Base-by-base conservation (phyloP, 1,140 invertebrate genomes). In the Drosophila punjabiensis region DNA sequence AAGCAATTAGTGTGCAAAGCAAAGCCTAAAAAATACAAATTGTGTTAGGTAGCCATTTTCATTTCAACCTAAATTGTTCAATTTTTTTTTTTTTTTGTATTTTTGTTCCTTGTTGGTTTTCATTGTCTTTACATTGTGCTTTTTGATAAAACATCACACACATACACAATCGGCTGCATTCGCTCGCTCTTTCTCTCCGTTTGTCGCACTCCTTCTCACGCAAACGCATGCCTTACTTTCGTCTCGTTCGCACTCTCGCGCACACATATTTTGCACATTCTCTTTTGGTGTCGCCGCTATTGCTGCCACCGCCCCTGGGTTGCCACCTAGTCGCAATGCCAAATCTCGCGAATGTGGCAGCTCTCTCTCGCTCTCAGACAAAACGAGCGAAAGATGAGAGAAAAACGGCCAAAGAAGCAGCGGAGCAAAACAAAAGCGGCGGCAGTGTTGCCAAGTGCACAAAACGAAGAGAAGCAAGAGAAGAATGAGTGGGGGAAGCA, bases 71-170 rank as follows among this genome's bases (percentile, higher is more conserved):
- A 69, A 81, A 89, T 89, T 79, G 69, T 79, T 52, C 68, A 65
- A 66, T 47, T 65, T 69, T 76, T 87, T 66, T 66, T n/a, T 79
- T 20, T 39, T 56, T 24, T 56, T 37, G 20, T 56, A 58, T 69
- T 59, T 69, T 55, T 76, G 47, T 59, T 73, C 67, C 77, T 56
- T 63, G 65, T 52, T 61, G 56, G 55, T 63, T 82, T 68, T 80
- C 78, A 88, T 88, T 88, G 85, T 89, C 85, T 89, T 76, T 80
- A 63, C 78, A 62, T 69, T 80, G 84, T 79, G 85, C 86, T 74
- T 85, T 89, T 89, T 90, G 87, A 90, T 91, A 90, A 90, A 89
- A 90, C 81, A 85, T 82, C 73, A 80, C 66, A 76, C 69, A 71
- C 68, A 77, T 50, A 86, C 56, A 71, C 47, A 74, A 45, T 41